phyloP scores from a whole-genome alignment of 2,113 vertebrate genomes.

The Ameiurus melas region DNA sequence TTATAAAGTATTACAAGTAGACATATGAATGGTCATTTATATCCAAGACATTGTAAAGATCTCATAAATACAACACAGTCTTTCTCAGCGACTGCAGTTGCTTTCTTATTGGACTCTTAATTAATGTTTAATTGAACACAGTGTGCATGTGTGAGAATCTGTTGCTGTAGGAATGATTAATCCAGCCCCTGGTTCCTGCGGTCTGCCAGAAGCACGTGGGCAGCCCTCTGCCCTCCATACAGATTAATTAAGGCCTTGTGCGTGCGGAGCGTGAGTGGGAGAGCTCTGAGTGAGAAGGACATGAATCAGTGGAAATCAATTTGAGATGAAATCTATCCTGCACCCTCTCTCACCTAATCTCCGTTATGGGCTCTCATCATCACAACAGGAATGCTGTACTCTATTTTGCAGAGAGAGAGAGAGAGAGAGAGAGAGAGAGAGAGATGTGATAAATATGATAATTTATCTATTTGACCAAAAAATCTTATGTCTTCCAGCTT shows the following conservation, averaged over 20 bases:
- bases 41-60: neutral
- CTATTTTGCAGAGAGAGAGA: conserved; percentile 3
- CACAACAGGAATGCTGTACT: conserved; percentile 17
- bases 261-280: conserved; percentile 39
- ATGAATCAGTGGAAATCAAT: conserved; percentile 60
- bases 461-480: neutral
- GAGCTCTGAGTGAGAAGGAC: conserved; percentile 42
- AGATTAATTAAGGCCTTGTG: conserved; percentile 56
- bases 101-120: conserved; percentile 11
- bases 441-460: neutral
- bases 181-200: conserved; percentile 29
- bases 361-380: conserved; percentile 29
- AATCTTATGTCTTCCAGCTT: neutral
- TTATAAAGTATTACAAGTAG: neutral
- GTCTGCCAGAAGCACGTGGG: conserved; percentile 32
- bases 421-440: neutral
- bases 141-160: neutral
- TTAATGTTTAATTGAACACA: conserved; percentile 21
- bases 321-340: conserved; percentile 43
- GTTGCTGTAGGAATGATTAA: conserved; percentile 37
- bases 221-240: conserved; percentile 50
- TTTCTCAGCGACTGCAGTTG: neutral
- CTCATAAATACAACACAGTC: neutral
- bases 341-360: conserved; percentile 36
- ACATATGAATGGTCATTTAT: neutral